Conservation (phyloP, 1,140 invertebrate species). For the Hyles euphorbiae region DNA sequence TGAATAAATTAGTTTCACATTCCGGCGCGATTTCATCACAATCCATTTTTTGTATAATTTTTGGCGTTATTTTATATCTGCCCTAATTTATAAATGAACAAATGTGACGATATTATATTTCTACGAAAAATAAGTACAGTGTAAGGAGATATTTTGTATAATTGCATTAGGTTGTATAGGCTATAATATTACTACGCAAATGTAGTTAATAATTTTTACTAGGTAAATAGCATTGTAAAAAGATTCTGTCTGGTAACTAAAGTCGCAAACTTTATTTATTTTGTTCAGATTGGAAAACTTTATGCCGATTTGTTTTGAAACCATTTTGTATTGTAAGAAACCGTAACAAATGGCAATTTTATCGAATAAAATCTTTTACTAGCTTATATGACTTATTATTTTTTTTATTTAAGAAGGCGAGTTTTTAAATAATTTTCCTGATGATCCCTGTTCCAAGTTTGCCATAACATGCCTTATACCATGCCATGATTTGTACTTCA, state of each 20-base stretch:
- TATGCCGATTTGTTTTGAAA: conserved; percentile 45
- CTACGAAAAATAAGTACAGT: conserved; percentile 59
- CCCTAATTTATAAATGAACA: conserved; percentile 56
- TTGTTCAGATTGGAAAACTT: conserved; percentile 46
- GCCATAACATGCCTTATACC: too few relatives aligned
- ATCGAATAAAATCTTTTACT: conserved; percentile 36
- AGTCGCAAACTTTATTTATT: conserved; percentile 62
- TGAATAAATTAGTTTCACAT: conserved; percentile 7
- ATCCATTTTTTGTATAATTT: conserved; percentile 16
- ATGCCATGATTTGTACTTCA: too few relatives aligned
- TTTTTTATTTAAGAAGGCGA: neutral
- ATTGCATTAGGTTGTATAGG: conserved; percentile 72
- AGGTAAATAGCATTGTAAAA: conserved; percentile 58
- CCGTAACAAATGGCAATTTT: conserved; percentile 57
- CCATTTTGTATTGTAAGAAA: conserved; percentile 49
- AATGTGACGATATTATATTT: conserved; percentile 64
- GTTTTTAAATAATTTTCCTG: neutral
- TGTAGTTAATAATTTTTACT: conserved; percentile 39
- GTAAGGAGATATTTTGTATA: conserved; percentile 69
- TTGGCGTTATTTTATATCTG: conserved; percentile 27
- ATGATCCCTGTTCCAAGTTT: neutral
- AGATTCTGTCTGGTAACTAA: conserved; percentile 51
- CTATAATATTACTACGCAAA: conserved; percentile 36
- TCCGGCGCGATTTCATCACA: neutral
- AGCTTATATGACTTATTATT: conserved; percentile 13